These are phyloP conservation scores for Conus ventricosus DNA, from an alignment of 1,140 invertebrate genomes.

Conservation along the genomic window DNA sequence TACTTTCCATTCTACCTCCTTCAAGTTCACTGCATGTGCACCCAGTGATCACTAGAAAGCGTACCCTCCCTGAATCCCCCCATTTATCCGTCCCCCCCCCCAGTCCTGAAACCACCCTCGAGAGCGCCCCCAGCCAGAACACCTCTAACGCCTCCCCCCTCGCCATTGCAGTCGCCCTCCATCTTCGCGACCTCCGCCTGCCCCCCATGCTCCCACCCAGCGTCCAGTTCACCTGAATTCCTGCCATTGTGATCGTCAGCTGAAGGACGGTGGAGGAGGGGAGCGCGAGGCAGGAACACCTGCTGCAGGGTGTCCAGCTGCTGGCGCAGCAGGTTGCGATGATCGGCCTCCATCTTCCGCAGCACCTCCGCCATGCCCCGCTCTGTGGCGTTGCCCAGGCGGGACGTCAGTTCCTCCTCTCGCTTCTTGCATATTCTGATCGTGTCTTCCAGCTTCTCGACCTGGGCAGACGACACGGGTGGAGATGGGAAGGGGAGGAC, in stretches of 20 bases:
- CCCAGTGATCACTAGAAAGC: too few relatives aligned
- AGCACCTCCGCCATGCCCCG: conserved; percentile 52
- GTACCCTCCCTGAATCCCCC: too few relatives aligned
- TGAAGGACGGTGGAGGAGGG: conserved; percentile 21
- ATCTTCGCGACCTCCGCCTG: too few relatives aligned
- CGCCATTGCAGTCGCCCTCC: too few relatives aligned
- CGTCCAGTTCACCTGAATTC: conserved; percentile 18
- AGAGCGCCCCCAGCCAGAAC: too few relatives aligned
- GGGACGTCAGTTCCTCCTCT: conserved; percentile 1
- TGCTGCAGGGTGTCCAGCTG: conserved; percentile 57
- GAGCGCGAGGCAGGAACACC: not conserved
- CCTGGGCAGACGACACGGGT: not conserved
- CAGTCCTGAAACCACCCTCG: too few relatives aligned
- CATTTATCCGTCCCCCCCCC: too few relatives aligned
- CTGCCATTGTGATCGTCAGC: conserved; percentile 18
- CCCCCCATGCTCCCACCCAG: too few relatives aligned
- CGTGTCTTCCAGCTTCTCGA: conserved; percentile 4
- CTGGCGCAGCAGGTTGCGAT: conserved; percentile 63
- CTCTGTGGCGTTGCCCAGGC: conserved; percentile 45
- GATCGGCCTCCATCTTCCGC: conserved; percentile 59
- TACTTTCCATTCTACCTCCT: too few relatives aligned
- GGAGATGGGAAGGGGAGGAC: too few relatives aligned
- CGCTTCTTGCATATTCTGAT: not conserved
- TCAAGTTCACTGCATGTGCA: too few relatives aligned
- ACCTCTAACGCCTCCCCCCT: too few relatives aligned